Percentiles rank a stretch among this genome's conserved stretches.
phyloP scores from a whole-genome alignment of 2,797 vertebrate genomes.

The Hippoglossus hippoglossus region DNA sequence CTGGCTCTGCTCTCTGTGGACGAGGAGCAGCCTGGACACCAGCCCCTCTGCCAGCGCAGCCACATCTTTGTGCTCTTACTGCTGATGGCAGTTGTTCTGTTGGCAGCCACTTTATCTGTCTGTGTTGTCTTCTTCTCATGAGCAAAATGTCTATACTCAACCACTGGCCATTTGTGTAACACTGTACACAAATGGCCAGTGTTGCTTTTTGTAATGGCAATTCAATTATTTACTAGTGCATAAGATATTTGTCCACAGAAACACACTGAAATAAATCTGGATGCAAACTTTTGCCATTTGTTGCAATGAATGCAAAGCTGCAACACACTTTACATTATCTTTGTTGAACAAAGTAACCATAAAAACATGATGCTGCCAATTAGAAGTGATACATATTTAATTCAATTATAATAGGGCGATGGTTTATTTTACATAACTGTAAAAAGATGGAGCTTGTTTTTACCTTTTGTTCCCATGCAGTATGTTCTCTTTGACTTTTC shows the following conservation, averaged over 20 bases:
- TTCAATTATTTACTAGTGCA: background rate
- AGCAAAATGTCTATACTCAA: slow-evolving; percentile 36
- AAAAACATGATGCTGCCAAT: slow-evolving; percentile 9
- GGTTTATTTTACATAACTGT: slow-evolving; percentile 8
- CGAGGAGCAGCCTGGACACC: slow-evolving; percentile 68
- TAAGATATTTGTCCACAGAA: background rate
- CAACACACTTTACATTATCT: slow-evolving; percentile 33
- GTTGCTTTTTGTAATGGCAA: slow-evolving; percentile 6
- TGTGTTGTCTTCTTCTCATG: slow-evolving; percentile 74
- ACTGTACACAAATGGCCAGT: slow-evolving; percentile 3
- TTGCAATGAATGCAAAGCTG: slow-evolving; percentile 48
- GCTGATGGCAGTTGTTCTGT: slow-evolving; percentile 51
- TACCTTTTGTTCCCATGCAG: slow-evolving; percentile 3
- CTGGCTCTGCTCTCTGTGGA: slow-evolving; percentile 74
- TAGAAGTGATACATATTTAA: background rate
- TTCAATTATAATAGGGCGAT: background rate
- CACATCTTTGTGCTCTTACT: slow-evolving; percentile 57
- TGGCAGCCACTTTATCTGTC: slow-evolving; percentile 66
- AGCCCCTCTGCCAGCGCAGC: slow-evolving; percentile 53
- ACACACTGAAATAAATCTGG: slow-evolving; percentile 19
- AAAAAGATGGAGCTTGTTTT: slow-evolving; percentile 1
- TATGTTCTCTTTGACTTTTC: background rate
- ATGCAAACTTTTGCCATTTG: slow-evolving; percentile 30
- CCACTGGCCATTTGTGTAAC: background rate
- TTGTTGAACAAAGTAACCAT: slow-evolving; percentile 32